Conservation (phyloP, 2,113 vertebrate species). For the Tiliqua scincoides region DNA sequence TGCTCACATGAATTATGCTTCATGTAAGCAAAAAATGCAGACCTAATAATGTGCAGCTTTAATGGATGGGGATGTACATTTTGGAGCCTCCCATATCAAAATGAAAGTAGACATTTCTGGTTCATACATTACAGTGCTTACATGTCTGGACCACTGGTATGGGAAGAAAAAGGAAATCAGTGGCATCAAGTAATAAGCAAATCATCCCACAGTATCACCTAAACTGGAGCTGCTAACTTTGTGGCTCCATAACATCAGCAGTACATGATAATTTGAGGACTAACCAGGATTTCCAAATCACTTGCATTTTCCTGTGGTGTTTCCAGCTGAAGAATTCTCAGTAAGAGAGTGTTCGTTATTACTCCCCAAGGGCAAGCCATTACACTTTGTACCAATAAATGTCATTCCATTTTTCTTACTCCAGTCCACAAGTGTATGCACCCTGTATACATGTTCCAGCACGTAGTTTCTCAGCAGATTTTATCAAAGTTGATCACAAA, state of each 20-base stretch:
- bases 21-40: not conserved
- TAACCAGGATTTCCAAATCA: not conserved
- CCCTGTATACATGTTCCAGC: not conserved
- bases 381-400: slow-evolving; percentile 15
- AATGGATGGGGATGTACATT: not conserved
- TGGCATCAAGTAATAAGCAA: not conserved
- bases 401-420: not conserved
- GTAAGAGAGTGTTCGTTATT: not conserved
- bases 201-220: not conserved
- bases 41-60: not conserved
- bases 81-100: not conserved
- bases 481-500: not conserved
- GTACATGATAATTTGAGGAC: not conserved
- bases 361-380: not conserved
- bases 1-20: not conserved
- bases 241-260: not conserved
- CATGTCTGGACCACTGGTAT: not conserved
- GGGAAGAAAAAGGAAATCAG: not conserved
- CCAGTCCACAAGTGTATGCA: not conserved
- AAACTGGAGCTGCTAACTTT: not conserved
- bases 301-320: not conserved
- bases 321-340: not conserved
- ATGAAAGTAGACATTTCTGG: not conserved
- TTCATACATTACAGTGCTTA: not conserved
- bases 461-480: not conserved